These are phyloP conservation scores for Penaeus indicus DNA, from an alignment of 1,140 invertebrate species.

Conservation along the genomic window DNA sequence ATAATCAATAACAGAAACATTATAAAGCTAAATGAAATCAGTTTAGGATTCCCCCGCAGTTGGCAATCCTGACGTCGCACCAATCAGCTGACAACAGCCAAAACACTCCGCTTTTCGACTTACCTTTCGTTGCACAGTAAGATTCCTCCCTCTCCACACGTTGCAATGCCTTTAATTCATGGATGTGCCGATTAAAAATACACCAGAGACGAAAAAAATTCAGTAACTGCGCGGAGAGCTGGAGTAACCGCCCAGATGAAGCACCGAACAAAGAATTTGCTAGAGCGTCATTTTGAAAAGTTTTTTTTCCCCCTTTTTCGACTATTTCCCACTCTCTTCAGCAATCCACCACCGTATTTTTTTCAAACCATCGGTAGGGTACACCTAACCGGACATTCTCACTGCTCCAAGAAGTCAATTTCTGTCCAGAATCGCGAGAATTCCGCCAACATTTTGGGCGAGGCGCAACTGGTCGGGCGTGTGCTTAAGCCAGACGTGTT, in stretches of 20 bases:
- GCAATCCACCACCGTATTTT: conserved; percentile 27
- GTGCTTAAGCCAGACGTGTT: conserved; percentile 52
- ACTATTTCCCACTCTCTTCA: conserved; percentile 27
- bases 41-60: not conserved
- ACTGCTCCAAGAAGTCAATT: conserved; percentile 41
- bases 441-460: conserved; percentile 44
- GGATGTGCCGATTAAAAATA: conserved; percentile 33
- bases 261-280: conserved; percentile 53
- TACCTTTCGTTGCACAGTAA: conserved; percentile 34
- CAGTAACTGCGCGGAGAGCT: conserved; percentile 54
- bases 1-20: too few relatives aligned
- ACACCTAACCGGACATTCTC: conserved; percentile 45
- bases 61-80: conserved; percentile 44
- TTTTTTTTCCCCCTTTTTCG: conserved; percentile 12
- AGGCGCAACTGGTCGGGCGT: not conserved
- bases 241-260: conserved; percentile 38
- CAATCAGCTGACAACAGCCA: conserved; percentile 49
- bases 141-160: conserved; percentile 48
- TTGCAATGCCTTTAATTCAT: conserved; percentile 37
- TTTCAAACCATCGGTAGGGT: conserved; percentile 13
- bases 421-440: conserved; percentile 33
- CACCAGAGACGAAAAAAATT: conserved; percentile 39
- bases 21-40: not conserved
- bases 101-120: not conserved
- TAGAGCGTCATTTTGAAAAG: conserved; percentile 56